Evolutionary conservation across 2,113 vertebrate genomes (phyloP), one percentile per base, ranked within the genome.

Genomic region (Columba livia): DNA sequence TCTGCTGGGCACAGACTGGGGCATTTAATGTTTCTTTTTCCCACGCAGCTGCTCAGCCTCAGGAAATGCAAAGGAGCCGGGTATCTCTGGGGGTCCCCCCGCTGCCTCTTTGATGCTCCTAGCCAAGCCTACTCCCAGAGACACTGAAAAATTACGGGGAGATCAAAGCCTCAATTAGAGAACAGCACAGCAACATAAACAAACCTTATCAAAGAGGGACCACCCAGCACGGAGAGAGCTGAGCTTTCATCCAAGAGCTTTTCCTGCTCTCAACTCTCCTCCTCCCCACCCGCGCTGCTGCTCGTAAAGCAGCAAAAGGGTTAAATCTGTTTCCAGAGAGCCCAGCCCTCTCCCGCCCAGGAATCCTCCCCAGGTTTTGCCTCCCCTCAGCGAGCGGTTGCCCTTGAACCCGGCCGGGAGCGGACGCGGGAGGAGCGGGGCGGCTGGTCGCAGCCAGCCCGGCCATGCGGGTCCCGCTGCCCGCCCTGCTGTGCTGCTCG

Each of bases 341-440:
- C 24, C 13, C 73, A 69, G 8, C 51, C 56, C 73, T 57, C 87
- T 82, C 93, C 77, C 19, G 34, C 25, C 29, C 10, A 26, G 10
- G 28, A 62, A 51, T 91, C 95, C 93, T 92, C 26, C 48, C 93
- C 80, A 15, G 95, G 89, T 94, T 96, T 92, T 90, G 75, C 67
- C 85, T 56, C 50, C 23, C 54, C 8, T 3, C 51, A 44, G 54
- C 42, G 11, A 58, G 47, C 36, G 47, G 31, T 6, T 38, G 83
- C 10, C 72, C 61, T 38, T 5, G 64, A 25, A 20, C 5, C 29
- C 53, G 40, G 48, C 47, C 12, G 66, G 62, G 13, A 13, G 54
- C 19, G 32, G 28, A 16, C 7, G 57, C 29, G 19, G n/a, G 50
- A 9, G 54, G n/a, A 11, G 64, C 31, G 38, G 53, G 31, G 44